A percentile compares a stretch with the other conserved stretches of the same genome.
Evolutionary conservation across 2,888 invertebrate genomes (phyloP).

Genomic region (Cantharis rustica): DNA sequence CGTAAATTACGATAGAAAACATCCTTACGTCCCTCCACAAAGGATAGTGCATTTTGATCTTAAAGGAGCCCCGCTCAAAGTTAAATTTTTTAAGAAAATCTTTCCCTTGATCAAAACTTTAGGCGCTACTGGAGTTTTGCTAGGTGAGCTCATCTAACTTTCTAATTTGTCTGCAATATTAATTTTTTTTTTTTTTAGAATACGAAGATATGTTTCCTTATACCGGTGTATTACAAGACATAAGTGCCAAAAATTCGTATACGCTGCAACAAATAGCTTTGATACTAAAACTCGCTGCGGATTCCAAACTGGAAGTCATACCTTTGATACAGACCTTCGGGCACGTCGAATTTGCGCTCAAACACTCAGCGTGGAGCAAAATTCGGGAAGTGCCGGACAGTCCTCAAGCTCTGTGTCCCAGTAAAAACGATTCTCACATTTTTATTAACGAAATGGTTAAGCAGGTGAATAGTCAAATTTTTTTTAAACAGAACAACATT

Average conservation of each 20-base stretch:
- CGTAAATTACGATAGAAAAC: slow-evolving; percentile 52
- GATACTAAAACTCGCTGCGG: slow-evolving; percentile 64
- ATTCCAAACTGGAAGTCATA: slow-evolving; percentile 68
- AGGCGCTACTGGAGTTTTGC: slow-evolving; percentile 71
- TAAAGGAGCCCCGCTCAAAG: slow-evolving; percentile 76
- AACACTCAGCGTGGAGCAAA: slow-evolving; percentile 65
- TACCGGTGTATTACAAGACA: slow-evolving; percentile 61
- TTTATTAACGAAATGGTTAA: slow-evolving; percentile 70
- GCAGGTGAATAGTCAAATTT: slow-evolving; percentile 59
- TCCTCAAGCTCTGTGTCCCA: slow-evolving; percentile 75
- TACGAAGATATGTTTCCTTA: slow-evolving; percentile 87
- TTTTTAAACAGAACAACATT: neutral
- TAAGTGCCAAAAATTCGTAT: slow-evolving; percentile 66
- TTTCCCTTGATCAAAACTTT: slow-evolving; percentile 63
- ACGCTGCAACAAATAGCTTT: slow-evolving; percentile 59
- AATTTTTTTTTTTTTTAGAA: slow-evolving; percentile 56
- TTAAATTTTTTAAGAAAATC: slow-evolving; percentile 63
- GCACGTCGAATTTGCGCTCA: slow-evolving; percentile 75
- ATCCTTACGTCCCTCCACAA: slow-evolving; percentile 58
- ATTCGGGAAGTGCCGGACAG: slow-evolving; percentile 69
- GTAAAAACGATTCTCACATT: slow-evolving; percentile 64
- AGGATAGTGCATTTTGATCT: slow-evolving; percentile 76
- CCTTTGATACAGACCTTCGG: slow-evolving; percentile 80
- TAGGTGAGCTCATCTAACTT: slow-evolving; percentile 42
- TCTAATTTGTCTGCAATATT: neutral